phyloP scores from a whole-genome alignment of 2,888 invertebrate species.

The Chromoteleia sp. region DNA sequence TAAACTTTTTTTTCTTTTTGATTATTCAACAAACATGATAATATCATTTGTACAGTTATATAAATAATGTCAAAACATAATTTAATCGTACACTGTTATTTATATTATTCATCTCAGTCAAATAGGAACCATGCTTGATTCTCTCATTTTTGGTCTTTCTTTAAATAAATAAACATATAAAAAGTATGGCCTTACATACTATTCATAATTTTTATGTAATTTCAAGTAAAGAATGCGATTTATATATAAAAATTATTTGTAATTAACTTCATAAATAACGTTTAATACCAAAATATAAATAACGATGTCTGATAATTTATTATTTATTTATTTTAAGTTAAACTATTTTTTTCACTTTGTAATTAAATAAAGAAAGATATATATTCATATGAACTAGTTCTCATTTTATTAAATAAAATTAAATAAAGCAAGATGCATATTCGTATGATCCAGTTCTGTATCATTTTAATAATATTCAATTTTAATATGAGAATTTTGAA shows the following conservation, averaged over 20 bases:
- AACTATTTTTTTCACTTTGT: not conserved
- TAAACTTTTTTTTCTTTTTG: not conserved
- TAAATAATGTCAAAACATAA: not conserved
- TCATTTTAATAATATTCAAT: not conserved
- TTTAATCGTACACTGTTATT: constrained; percentile 2
- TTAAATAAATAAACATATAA: constrained; percentile 38
- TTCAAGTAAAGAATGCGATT: not conserved
- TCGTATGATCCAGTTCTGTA: not conserved
- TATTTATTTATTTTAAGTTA: not conserved
- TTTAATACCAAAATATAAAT: constrained; percentile 10
- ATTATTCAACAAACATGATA: not conserved
- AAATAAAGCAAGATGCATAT: not conserved
- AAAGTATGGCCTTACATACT: constrained; percentile 27
- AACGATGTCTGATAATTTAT: not conserved
- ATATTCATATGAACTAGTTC: not conserved
- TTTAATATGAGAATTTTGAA: constrained; percentile 3
- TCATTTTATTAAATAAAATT: not conserved
- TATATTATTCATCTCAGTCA: constrained; percentile 39
- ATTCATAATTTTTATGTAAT: constrained; percentile 17
- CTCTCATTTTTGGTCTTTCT: constrained; percentile 35
- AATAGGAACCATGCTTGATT: constrained; percentile 52
- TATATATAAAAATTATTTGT: constrained; percentile 8
- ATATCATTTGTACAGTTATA: constrained; percentile 29
- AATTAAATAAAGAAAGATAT: not conserved
- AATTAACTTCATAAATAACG: constrained; percentile 22